These are phyloP conservation scores for Dinocampus coccinellae DNA, from an alignment of 2,888 invertebrate genomes.

Conservation along the genomic window DNA sequence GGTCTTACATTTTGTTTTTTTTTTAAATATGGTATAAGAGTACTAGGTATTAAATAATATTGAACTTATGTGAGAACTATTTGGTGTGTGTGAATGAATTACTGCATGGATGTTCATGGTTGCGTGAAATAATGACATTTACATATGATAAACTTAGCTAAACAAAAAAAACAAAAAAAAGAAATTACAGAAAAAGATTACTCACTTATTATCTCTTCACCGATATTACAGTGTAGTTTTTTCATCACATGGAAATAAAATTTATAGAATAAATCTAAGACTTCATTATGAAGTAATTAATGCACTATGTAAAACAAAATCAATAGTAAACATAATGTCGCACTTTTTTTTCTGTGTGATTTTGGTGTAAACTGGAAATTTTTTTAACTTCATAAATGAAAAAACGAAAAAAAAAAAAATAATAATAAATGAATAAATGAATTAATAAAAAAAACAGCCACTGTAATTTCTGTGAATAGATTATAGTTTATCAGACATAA, in stretches of 20 bases:
- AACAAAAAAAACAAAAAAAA: constrained; percentile 29
- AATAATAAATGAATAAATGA: not conserved
- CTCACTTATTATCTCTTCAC: constrained; percentile 53
- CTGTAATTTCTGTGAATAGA: constrained; percentile 57
- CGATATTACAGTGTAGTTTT: constrained; percentile 58
- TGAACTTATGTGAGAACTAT: constrained; percentile 38
- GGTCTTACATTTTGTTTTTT: constrained; percentile 56
- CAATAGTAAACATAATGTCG: not conserved
- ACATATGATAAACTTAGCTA: constrained; percentile 22
- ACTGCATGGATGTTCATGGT: constrained; percentile 41
- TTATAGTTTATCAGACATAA: constrained; percentile 12
- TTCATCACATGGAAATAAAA: not conserved
- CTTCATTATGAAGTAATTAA: not conserved
- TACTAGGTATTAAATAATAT: constrained; percentile 19
- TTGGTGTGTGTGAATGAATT: constrained; percentile 44
- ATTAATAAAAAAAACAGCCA: constrained; percentile 33
- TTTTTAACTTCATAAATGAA: constrained; percentile 24
- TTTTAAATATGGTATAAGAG: constrained; percentile 41
- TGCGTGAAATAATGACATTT: constrained; percentile 52
- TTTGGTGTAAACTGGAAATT: not conserved
- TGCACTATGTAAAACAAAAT: not conserved
- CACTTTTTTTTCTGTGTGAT: not conserved
- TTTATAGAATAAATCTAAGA: not conserved
- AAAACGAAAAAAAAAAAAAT: too few relatives aligned
- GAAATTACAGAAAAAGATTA: too few relatives aligned